These are phyloP conservation scores for Panthera uncia DNA, from an alignment of 2,113 vertebrate species.

Conservation along the genomic window DNA sequence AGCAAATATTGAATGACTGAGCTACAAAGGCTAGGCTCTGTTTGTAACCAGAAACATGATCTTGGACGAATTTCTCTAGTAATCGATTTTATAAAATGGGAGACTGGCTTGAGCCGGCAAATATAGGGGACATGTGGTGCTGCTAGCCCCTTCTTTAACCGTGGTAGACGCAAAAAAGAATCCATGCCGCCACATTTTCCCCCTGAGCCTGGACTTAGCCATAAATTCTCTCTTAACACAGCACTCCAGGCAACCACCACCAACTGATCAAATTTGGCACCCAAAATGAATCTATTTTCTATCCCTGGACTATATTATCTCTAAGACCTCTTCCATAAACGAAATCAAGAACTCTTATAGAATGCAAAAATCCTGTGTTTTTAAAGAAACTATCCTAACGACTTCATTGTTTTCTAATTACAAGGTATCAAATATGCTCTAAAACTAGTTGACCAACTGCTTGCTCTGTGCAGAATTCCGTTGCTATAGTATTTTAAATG, in stretches of 20 bases:
- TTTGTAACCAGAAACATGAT: conserved; percentile 36
- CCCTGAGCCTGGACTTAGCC: conserved; percentile 63
- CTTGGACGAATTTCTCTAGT: conserved; percentile 46
- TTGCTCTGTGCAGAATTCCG: not conserved
- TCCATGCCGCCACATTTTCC: conserved; percentile 27
- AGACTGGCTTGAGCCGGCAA: conserved; percentile 41
- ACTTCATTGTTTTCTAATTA: conserved; percentile 55
- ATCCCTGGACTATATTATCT: conserved; percentile 62
- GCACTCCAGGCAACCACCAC: conserved; percentile 63
- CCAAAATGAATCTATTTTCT: conserved; percentile 70
- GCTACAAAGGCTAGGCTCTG: not conserved
- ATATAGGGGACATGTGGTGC: conserved; percentile 28
- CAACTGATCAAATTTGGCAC: conserved; percentile 76
- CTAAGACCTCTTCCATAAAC: conserved; percentile 42
- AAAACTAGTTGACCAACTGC: conserved; percentile 37
- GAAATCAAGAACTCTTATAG: conserved; percentile 57
- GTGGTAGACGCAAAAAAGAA: conserved; percentile 36
- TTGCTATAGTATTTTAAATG: conserved; percentile 49
- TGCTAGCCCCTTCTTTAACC: conserved; percentile 37
- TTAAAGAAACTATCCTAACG: conserved; percentile 5
- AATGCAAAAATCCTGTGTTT: conserved; percentile 33
- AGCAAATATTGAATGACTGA: conserved; percentile 45
- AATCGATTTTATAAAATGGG: conserved; percentile 56
- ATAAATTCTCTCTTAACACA: conserved; percentile 70
- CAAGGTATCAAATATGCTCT: not conserved